phyloP scores from a whole-genome alignment of 2,888 invertebrate genomes.

The Ormyrus pomaceus region DNA sequence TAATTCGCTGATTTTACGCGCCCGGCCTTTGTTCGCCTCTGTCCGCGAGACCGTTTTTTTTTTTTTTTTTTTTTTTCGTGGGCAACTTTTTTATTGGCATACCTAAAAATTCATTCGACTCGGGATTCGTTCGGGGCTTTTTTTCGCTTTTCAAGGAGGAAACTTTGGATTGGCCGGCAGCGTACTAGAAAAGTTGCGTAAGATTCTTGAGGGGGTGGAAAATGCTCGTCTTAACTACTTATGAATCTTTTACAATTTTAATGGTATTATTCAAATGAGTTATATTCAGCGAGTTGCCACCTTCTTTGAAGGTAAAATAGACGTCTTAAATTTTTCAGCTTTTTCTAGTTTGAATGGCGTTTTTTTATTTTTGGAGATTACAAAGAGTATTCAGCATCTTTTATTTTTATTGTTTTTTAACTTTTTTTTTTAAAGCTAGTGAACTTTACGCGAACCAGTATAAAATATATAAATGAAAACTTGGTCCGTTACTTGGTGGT shows the following conservation, averaged over 20 bases:
- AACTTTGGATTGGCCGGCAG: conserved; percentile 16
- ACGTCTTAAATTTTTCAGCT: background rate
- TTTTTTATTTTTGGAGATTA: too few relatives aligned
- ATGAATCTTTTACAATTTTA: conserved; percentile 41
- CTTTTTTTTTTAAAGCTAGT: too few relatives aligned
- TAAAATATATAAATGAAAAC: too few relatives aligned
- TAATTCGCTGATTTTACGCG: conserved; percentile 17
- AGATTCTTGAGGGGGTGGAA: background rate
- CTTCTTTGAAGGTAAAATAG: conserved; percentile 14
- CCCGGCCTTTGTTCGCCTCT: conserved; percentile 7
- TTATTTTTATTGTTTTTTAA: too few relatives aligned
- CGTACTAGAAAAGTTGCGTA: conserved; percentile 8
- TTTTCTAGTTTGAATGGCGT: too few relatives aligned
- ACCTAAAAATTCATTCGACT: background rate
- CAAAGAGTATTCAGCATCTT: too few relatives aligned
- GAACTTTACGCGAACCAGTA: too few relatives aligned
- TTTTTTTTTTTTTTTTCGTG: too few relatives aligned
- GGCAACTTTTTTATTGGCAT: too few relatives aligned
- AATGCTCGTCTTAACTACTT: conserved; percentile 29
- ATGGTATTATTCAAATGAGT: conserved; percentile 39
- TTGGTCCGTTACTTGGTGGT: too few relatives aligned
- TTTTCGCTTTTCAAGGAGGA: background rate
- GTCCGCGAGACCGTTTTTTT: background rate
- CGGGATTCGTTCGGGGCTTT: background rate
- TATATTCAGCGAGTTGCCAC: conserved; percentile 25